These are phyloP conservation scores for Cyanoramphus novaezelandiae DNA, from an alignment of 2,113 vertebrate genomes.

Conservation along the genomic window DNA sequence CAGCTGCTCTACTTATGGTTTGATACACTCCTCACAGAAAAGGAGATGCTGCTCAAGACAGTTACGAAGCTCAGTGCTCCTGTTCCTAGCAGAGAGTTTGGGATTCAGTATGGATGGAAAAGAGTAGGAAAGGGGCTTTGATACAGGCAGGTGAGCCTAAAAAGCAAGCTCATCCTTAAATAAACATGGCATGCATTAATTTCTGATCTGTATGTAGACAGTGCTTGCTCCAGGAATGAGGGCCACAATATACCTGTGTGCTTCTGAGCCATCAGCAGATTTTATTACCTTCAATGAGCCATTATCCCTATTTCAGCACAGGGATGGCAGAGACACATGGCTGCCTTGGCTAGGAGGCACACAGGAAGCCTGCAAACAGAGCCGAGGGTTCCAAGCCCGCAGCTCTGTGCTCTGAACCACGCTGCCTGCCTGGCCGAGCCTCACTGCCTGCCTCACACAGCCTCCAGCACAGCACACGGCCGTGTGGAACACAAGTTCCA, in stretches of 20 bases:
- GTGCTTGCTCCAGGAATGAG: neutral
- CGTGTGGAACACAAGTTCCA: neutral
- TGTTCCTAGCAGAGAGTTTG: neutral
- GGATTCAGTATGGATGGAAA: neutral
- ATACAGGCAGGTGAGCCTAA: neutral
- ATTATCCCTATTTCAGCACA: neutral
- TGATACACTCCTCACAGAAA: neutral
- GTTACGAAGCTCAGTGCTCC: neutral
- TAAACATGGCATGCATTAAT: neutral
- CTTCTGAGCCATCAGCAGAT: neutral
- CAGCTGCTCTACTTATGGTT: neutral
- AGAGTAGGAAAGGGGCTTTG: neutral
- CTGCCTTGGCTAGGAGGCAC: neutral
- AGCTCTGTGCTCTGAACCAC: neutral
- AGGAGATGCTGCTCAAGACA: neutral
- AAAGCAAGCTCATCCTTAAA: neutral
- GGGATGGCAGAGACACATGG: neutral
- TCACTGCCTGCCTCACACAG: neutral
- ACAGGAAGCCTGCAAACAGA: neutral
- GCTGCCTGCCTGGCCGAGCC: neutral
- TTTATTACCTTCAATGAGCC: neutral
- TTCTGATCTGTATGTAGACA: neutral
- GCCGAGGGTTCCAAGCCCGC: neutral
- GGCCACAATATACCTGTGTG: neutral
- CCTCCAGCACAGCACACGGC: neutral